Evolutionary conservation across 2,888 invertebrate genomes (phyloP).

Genomic region (Hypomecis punctinalis): DNA sequence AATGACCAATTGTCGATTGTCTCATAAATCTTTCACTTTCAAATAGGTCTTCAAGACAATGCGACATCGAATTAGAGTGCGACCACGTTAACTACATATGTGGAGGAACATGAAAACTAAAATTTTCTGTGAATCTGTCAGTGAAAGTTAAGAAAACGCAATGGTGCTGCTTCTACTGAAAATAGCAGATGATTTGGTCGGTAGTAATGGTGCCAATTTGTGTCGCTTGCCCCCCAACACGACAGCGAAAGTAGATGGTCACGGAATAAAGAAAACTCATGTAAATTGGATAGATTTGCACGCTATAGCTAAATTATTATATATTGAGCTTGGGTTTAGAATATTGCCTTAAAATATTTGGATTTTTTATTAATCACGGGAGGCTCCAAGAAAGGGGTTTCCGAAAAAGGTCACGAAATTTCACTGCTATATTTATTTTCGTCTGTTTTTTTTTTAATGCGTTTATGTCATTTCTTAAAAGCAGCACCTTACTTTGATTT

Average conservation of each 20-base stretch:
- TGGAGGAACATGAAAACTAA: neutral
- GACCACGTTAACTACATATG: neutral
- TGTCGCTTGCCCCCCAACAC: constrained; percentile 43
- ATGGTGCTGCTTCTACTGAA: neutral
- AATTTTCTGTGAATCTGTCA: neutral
- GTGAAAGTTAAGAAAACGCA: neutral
- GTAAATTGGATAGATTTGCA: constrained; percentile 45
- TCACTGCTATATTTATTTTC: no score
- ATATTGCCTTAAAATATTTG: no score
- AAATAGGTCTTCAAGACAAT: constrained; percentile 42
- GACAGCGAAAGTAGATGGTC: constrained; percentile 43
- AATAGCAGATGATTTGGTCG: neutral
- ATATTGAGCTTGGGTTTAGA: neutral
- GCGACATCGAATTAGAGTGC: constrained; percentile 41
- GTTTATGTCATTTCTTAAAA: no score
- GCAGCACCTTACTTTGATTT: no score
- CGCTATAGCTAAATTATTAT: constrained; percentile 34
- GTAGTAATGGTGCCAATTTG: constrained; percentile 46
- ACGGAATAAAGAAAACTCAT: constrained; percentile 47
- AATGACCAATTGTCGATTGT: constrained; percentile 36
- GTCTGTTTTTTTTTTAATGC: no score
- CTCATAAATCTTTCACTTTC: constrained; percentile 47
- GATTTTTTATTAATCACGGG: no score
- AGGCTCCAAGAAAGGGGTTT: no score
- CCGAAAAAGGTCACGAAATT: no score